Evolutionary conservation across 2,113 vertebrate genomes (phyloP), one percentile per base, ranked within the genome.

Genomic region (Macheiramphus alcinus): DNA sequence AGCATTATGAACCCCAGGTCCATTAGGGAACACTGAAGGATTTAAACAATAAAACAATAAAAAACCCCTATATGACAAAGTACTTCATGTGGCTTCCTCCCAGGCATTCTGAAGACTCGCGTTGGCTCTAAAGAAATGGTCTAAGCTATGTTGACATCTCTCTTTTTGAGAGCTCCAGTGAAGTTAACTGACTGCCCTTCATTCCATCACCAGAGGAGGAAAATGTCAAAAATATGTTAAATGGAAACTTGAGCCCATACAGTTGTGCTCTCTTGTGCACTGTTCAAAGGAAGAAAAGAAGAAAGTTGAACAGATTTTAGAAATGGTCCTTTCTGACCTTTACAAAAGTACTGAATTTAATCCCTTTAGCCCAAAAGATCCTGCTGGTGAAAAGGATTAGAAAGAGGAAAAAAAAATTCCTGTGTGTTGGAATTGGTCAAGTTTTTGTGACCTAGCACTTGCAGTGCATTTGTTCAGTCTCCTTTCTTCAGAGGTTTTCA

Each of bases 181-280:
- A 81, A 97, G 86, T 80, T 92, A 83, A 95, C 86, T 92, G 75
- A 29, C 63, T 97, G 72, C 75, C 68, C 43, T 92, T 84, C 10
- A 0, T 79, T 89, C 72, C 40, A 45, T 48, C 65, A 71, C 27
- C 10, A 48, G 88, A 90, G 63, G 75, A 94, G 63, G 55, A 92
- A 94, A 90, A 78, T 88, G 85, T 93, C 95, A 96, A 63, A 97
- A 91, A 63, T 88, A 93, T 38, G 72, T 94, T 92, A 94, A 97
- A 95, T 47, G 88, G 90, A 81, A 89, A 38, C 80, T 63, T 72
- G 53, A 93, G 80, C 86, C 61, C 36, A 19, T 70, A n/a, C 19
- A 52, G 86, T 86, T 96, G 72, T 42, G 58, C 65, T 91, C 83
- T 95, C 80, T 74, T 65, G 61, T 95, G 90, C 47, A 40, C 56